Base-by-base conservation (phyloP, 2,888 invertebrate species). In the Hydraecia micacea region DNA sequence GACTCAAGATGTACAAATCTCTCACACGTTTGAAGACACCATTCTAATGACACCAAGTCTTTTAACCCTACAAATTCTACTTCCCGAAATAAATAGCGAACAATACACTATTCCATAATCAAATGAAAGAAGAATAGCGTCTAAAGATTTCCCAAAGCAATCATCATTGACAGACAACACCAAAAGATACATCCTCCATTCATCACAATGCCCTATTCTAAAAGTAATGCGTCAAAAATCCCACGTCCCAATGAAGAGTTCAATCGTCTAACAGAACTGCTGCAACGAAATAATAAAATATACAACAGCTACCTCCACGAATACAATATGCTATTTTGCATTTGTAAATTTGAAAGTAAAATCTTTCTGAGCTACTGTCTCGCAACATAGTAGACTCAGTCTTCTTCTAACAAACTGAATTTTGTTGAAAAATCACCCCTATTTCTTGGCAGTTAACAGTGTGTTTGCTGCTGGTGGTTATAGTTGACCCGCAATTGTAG, bases 241-340 rank as follows among this genome's bases (percentile, higher is more conserved):
- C 71, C 79, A 77, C 85, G 77, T 77, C 71, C 82, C 77, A 86
- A 94, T 92, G 93, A 92, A 92, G 90, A 92, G 91, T 94, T 93
- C 94, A 93, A 92, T 91, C 91, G 88, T 88, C 91, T 90, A 92
- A 89, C 89, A 87, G 87, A 90, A 90, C 89, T 87, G 91, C 90
- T 90, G 91, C 92, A 88, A 87, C 93, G 90, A 92, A 93, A 94
- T 93, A 94, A 95, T 94, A 95, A 93, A 95, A 92, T 90, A 86
- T 89, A 77, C 83, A 84, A 86, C 76, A 77, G 90, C 92, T 88
- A 90, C 93, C 91, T 88, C 91, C 89, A 84, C 90, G 92, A 94
- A 95, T 91, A 96, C 96, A 96, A 96, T 96, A 93, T 94, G 94
- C 95, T 94, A 95, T 96, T 96, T 94, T 93, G 92, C 93, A 93